Conservation (phyloP, 2,888 invertebrate genomes). For the Melanotus villosus region DNA sequence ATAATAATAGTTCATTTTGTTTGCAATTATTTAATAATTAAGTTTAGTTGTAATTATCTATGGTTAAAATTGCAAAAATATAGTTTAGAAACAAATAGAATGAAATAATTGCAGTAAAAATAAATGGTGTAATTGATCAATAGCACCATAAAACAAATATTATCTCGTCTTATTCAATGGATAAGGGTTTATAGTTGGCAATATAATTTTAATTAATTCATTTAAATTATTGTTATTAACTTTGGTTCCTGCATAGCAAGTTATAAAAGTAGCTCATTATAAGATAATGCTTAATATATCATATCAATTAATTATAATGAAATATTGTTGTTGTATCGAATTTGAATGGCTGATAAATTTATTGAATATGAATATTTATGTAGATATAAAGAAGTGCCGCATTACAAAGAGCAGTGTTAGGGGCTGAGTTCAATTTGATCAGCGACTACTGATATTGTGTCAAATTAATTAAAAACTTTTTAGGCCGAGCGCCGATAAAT, state of each 20-base stretch:
- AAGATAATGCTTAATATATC: slow-evolving; percentile 43
- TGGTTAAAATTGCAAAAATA: slow-evolving; percentile 28
- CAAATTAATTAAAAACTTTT: slow-evolving; percentile 42
- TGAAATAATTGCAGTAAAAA: slow-evolving; percentile 31
- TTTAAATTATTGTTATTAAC: slow-evolving; percentile 33
- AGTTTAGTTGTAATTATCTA: slow-evolving; percentile 30
- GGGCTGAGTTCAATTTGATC: slow-evolving; percentile 34
- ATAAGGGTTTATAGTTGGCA: slow-evolving; percentile 28
- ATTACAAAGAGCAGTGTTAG: slow-evolving; percentile 24
- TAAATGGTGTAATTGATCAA: slow-evolving; percentile 28
- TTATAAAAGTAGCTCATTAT: slow-evolving; percentile 46
- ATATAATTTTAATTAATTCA: slow-evolving; percentile 37
- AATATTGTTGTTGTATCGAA: slow-evolving; percentile 46
- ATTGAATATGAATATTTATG: slow-evolving; percentile 47
- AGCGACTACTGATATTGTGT: slow-evolving; percentile 39
- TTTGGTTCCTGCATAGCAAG: slow-evolving; percentile 32
- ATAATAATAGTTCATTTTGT: slow-evolving; percentile 32
- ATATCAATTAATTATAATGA: slow-evolving; percentile 49
- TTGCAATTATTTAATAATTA: slow-evolving; percentile 35
- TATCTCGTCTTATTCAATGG: slow-evolving; percentile 30
- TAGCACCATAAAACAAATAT: slow-evolving; percentile 32
- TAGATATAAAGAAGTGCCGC: slow-evolving; percentile 28
- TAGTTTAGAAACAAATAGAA: slow-evolving; percentile 36
- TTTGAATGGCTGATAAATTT: slow-evolving; percentile 46
- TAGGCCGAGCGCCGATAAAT: slow-evolving; percentile 29